phyloP scores from a whole-genome alignment of 2,113 vertebrate genomes.

The Microtus richardsoni region DNA sequence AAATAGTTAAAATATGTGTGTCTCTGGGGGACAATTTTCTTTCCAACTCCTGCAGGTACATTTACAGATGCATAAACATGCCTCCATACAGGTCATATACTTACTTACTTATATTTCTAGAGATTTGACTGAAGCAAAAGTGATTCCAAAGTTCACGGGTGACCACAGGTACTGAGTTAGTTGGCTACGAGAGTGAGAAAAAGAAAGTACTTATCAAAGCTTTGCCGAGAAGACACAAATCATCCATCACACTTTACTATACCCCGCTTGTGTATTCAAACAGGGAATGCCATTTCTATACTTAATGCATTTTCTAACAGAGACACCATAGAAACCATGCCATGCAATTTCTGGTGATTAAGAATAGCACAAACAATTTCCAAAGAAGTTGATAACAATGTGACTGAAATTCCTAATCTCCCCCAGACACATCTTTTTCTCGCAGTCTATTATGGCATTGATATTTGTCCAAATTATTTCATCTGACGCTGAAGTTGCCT shows the following conservation, averaged over 20 bases:
- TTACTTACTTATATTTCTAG: background rate
- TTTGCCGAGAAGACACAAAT: slow-evolving; percentile 42
- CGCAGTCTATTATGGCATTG: slow-evolving; percentile 39
- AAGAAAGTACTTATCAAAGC: background rate
- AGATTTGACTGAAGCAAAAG: background rate
- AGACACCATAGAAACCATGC: background rate
- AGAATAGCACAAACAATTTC: slow-evolving; percentile 63
- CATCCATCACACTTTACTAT: slow-evolving; percentile 68
- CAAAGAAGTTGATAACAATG: slow-evolving; percentile 36
- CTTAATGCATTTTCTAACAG: slow-evolving; percentile 67
- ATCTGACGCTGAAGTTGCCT: background rate
- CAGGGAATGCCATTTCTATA: slow-evolving; percentile 42
- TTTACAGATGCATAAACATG: background rate
- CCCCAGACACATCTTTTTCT: slow-evolving; percentile 2
- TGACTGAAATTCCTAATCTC: background rate
- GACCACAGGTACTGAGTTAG: slow-evolving; percentile 35
- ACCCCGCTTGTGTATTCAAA: slow-evolving; percentile 67
- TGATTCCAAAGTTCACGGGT: background rate
- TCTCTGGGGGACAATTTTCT: too few relatives aligned
- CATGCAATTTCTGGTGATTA: slow-evolving; percentile 52
- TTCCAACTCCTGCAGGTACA: background rate
- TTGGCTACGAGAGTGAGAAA: background rate
- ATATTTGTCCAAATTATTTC: slow-evolving; percentile 33
- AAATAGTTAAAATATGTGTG: background rate
- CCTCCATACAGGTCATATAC: background rate